Evolutionary conservation across 2,113 vertebrate species (phyloP).

Genomic region (Sebastes schlegelii): DNA sequence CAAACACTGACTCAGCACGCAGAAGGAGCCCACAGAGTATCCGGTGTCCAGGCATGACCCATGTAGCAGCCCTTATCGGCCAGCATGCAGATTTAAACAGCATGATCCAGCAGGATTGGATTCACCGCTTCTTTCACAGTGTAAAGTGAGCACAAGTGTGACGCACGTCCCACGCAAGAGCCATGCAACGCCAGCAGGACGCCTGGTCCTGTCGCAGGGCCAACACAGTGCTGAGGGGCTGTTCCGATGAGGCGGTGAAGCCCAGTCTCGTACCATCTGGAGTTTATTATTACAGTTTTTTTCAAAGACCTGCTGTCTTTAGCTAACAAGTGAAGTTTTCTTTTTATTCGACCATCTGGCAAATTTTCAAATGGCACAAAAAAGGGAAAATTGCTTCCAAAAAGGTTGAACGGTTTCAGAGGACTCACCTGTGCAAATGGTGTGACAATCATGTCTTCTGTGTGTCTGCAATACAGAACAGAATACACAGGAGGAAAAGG

Average conservation of each 20-base stretch:
- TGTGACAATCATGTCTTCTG: slow-evolving; percentile 97
- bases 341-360: slow-evolving; percentile 19
- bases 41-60: slow-evolving; percentile 49
- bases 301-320: slow-evolving; percentile 8
- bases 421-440: slow-evolving; percentile 93
- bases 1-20: slow-evolving; percentile 63
- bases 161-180: slow-evolving; percentile 72
- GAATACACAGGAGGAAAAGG: slow-evolving; percentile 1
- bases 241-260: slow-evolving; percentile 43
- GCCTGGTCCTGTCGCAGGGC: slow-evolving; percentile 52
- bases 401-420: not conserved
- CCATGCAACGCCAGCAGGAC: slow-evolving; percentile 47
- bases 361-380: slow-evolving; percentile 9
- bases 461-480: slow-evolving; percentile 85
- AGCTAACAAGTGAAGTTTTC: slow-evolving; percentile 1
- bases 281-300: slow-evolving; percentile 9
- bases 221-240: slow-evolving; percentile 48
- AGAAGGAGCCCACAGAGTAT: slow-evolving; percentile 57
- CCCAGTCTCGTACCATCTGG: slow-evolving; percentile 50
- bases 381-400: not conserved
- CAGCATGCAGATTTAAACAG: slow-evolving; percentile 59
- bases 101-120: slow-evolving; percentile 65
- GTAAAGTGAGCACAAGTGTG: slow-evolving; percentile 73
- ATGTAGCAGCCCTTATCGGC: slow-evolving; percentile 38
- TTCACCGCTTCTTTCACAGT: slow-evolving; percentile 59